Base-by-base conservation (phyloP, 1,140 invertebrate species). In the Catajapyx aquilonaris region DNA sequence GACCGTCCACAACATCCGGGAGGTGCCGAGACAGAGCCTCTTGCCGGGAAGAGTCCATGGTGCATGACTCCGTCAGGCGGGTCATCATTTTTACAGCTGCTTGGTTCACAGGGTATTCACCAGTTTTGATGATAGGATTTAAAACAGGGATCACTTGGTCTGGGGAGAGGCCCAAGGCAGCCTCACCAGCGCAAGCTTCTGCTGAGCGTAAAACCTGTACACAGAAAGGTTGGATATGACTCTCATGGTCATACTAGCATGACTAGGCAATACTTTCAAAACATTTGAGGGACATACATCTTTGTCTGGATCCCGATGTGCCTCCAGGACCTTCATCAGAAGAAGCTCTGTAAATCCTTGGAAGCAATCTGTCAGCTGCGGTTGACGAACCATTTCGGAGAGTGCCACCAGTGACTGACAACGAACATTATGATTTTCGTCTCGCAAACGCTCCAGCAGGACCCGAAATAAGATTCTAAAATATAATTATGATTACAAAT, bases 51-150 rank as follows among this genome's bases (percentile, higher is more conserved):
- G n/a, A n/a, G n/a, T n/a, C n/a, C n/a, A n/a, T n/a, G n/a, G n/a
- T n/a, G 44, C 73, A 62, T 32, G 73, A 66, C 52, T 81, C 75
- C 20, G 81, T 70, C 13, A 90, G 68, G 57, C 85, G 84, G 1
- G 78, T 81, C 35, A 93, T 64, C 66, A 91, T 84, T 64, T 94
- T 94, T 18, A 95, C 79, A 32, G 86, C 86, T 44, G 81, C 85
- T 51, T 87, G 68, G 50, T 86, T 85, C 41, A 78, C 68, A 1
- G 87, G 86, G 61, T 71, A 86, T 19, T 77, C 70, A 48, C 73
- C 77, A 4, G 83, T 85, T 17, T 75, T 71, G 43, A 93, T 86
- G 38, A 93, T 71, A 2, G 85, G 80, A 43, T 76, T 73, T 2
- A 79, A 55, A 20, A 77, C 61, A 34, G 69, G 60, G 20, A 79